Conservation (phyloP, 2,797 vertebrate genomes). For the Chloroceryle inda region DNA sequence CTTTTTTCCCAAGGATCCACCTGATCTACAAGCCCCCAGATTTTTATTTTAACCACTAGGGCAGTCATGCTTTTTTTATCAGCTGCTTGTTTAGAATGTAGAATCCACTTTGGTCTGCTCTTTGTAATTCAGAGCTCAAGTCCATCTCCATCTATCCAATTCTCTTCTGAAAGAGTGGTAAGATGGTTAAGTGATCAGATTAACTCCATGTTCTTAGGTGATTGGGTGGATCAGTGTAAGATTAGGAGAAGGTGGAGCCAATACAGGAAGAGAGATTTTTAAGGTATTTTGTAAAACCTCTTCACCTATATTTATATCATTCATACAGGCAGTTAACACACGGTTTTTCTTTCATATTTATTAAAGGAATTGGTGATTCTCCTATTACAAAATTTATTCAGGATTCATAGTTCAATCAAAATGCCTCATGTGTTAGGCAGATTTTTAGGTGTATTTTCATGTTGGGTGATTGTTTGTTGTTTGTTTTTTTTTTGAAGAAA, state of each 20-base stretch:
- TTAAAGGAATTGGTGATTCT: neutral
- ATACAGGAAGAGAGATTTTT: neutral
- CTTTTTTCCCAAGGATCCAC: neutral
- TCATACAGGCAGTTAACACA: neutral
- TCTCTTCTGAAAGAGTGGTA: neutral
- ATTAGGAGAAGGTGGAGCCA: neutral
- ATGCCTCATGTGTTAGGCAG: neutral
- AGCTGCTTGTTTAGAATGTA: neutral
- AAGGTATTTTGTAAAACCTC: neutral
- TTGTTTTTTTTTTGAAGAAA: neutral
- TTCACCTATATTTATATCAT: neutral
- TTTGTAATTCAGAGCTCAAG: neutral
- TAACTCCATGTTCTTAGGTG: neutral
- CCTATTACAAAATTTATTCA: neutral
- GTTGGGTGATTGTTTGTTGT: too few relatives aligned
- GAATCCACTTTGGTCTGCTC: neutral
- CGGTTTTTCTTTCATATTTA: neutral
- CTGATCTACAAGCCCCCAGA: neutral
- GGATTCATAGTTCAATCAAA: neutral
- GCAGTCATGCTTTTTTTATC: neutral
- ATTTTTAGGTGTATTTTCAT: neutral
- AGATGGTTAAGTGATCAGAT: constrained; percentile 13
- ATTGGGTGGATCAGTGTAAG: neutral
- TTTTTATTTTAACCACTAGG: neutral
- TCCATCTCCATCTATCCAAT: neutral